phyloP scores from a whole-genome alignment of 2,797 vertebrate genomes.

The Dipus sagitta region DNA sequence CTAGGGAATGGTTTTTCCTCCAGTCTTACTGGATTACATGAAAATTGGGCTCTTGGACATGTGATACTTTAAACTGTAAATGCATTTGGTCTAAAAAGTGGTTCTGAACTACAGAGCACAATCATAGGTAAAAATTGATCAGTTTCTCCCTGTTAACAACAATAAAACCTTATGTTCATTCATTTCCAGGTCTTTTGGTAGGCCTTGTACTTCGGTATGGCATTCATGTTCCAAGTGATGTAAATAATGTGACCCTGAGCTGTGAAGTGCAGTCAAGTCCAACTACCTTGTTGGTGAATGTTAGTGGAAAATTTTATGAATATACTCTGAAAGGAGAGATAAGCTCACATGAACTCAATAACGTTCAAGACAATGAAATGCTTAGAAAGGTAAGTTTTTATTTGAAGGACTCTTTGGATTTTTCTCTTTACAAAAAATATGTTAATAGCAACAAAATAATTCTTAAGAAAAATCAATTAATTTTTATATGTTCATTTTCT shows the following conservation, averaged over 20 bases:
- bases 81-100: conserved; percentile 51
- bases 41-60: conserved; percentile 49
- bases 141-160: accelerated
- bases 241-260: conserved; percentile 92
- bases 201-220: conserved; percentile 96
- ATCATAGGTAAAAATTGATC: background rate
- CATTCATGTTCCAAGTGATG: conserved; percentile 94
- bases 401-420: conserved; percentile 39
- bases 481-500: background rate
- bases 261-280: conserved; percentile 95
- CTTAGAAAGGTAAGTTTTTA: conserved; percentile 94
- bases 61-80: conserved; percentile 57
- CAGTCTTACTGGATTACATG: background rate
- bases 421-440: background rate
- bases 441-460: conserved; percentile 33
- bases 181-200: conserved; percentile 92
- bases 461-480: conserved; percentile 19
- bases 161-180: background rate
- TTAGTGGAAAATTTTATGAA: conserved; percentile 97
- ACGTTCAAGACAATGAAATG: conserved; percentile 97
- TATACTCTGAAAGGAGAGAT: conserved; percentile 97
- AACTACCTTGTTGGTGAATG: conserved; percentile 95
- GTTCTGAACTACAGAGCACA: conserved; percentile 1
- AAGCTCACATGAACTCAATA: conserved; percentile 91
- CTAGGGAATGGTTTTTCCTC: conserved; percentile 29